Evolutionary conservation across 2,113 vertebrate genomes (phyloP).

Genomic region (Cinclus cinclus): DNA sequence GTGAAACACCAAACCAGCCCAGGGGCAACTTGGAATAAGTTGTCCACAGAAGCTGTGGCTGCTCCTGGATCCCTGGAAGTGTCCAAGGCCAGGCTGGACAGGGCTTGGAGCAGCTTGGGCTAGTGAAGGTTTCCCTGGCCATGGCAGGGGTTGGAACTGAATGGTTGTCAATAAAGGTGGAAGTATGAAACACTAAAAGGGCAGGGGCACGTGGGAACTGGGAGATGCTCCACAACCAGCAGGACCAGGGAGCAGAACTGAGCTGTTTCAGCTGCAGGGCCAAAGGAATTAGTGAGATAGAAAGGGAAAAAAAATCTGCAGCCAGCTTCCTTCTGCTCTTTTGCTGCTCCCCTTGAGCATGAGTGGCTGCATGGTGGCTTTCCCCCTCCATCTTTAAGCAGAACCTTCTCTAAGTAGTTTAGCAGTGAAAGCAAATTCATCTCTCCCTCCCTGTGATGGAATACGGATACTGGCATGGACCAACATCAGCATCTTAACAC

Average conservation of each 20-base stretch:
- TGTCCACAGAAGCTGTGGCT: background rate
- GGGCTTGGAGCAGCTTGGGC: background rate
- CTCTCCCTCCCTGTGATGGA: background rate
- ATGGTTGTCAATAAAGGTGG: background rate
- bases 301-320: background rate
- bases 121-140: background rate
- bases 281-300: background rate
- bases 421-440: background rate
- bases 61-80: background rate
- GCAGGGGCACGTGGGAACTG: rapidly evolving
- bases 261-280: background rate
- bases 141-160: background rate
- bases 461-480: rapidly evolving
- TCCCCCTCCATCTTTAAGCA: rapidly evolving
- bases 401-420: background rate
- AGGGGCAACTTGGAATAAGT: background rate
- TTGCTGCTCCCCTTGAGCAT: background rate
- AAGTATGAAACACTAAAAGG: background rate
- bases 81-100: rapidly evolving
- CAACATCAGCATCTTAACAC: background rate
- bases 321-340: background rate
- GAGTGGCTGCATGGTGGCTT: background rate
- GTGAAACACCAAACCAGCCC: background rate
- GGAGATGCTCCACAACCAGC: background rate
- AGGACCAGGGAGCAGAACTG: background rate